Conservation (phyloP, 23 tunicate genomes). For the Aplidium turbinatum region DNA sequence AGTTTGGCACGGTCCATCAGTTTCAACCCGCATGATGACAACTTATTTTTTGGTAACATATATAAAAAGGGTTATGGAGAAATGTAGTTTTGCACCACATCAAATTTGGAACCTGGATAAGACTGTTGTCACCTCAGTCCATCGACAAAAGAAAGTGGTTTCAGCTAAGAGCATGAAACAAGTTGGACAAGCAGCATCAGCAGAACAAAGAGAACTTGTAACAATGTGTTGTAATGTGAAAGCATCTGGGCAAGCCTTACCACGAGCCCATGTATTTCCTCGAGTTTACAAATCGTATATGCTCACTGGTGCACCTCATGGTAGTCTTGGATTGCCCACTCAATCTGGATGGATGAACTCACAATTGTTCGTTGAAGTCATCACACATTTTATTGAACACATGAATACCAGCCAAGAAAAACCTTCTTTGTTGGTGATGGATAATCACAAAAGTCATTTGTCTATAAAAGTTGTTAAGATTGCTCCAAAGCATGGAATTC, state of each 20-base stretch:
- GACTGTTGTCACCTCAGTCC: conserved; percentile 41
- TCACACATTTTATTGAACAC: conserved; percentile 13
- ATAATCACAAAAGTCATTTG: conserved; percentile 45
- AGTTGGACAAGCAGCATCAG: conserved; percentile 41
- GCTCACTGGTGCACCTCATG: conserved; percentile 15
- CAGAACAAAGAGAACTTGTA: conserved; percentile 28
- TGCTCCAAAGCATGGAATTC: conserved; percentile 28
- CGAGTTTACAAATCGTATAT: conserved; percentile 28
- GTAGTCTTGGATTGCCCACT: conserved; percentile 39
- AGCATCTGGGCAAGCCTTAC: conserved; percentile 40
- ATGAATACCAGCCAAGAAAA: conserved; percentile 10
- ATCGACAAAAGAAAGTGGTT: conserved; percentile 14
- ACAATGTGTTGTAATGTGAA: conserved; percentile 48
- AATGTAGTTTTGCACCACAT: conserved; percentile 1
- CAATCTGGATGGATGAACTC: conserved; percentile 34
- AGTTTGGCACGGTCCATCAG: conserved; percentile 43
- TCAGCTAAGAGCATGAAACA: conserved; percentile 42
- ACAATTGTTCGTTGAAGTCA: conserved; percentile 33
- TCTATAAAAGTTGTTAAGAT: conserved; percentile 15
- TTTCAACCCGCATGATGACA: conserved; percentile 20
- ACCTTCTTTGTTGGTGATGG: conserved; percentile 42
- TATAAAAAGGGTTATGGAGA: conserved; percentile 1
- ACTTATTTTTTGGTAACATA: conserved; percentile 33
- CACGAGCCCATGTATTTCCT: conserved; percentile 39
- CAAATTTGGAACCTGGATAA: conserved; percentile 56